A percentile compares a stretch with the other conserved stretches of the same genome.
Conservation (phyloP, 2,113 vertebrate genomes). For the Ancistrus triradiatus region DNA sequence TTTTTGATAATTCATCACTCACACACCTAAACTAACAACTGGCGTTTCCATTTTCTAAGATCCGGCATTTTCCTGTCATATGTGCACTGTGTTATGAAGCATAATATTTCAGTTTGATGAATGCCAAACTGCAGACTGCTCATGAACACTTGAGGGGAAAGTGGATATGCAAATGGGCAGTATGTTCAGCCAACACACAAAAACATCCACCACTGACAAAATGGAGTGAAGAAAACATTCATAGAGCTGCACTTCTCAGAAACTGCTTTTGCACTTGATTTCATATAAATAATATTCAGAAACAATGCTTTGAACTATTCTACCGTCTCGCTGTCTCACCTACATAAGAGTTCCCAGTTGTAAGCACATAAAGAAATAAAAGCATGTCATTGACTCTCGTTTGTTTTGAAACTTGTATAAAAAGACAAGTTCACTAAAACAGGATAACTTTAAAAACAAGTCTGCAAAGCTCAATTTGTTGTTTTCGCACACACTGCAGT, state of each 20-base stretch:
- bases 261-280: background rate
- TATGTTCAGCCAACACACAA: slow-evolving; percentile 16
- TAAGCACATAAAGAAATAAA: no score
- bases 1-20: slow-evolving; percentile 15
- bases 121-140: slow-evolving; percentile 27
- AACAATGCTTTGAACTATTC: no score
- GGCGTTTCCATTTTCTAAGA: slow-evolving; percentile 13
- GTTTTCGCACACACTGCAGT: no score
- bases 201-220: slow-evolving; percentile 21
- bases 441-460: no score
- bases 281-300: background rate
- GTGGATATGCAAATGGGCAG: slow-evolving; percentile 40
- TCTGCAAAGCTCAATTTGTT: no score
- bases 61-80: background rate
- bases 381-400: no score
- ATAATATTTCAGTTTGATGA: slow-evolving; percentile 35
- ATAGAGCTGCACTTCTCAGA: background rate
- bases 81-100: slow-evolving; percentile 21
- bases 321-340: no score
- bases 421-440: no score
- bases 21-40: slow-evolving; percentile 8
- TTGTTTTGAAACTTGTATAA: no score
- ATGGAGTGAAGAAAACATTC: slow-evolving; percentile 6
- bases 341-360: no score
- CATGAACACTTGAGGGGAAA: slow-evolving; percentile 36